phyloP scores from a whole-genome alignment of 2,888 invertebrate genomes.

The Eupithecia tripunctaria region DNA sequence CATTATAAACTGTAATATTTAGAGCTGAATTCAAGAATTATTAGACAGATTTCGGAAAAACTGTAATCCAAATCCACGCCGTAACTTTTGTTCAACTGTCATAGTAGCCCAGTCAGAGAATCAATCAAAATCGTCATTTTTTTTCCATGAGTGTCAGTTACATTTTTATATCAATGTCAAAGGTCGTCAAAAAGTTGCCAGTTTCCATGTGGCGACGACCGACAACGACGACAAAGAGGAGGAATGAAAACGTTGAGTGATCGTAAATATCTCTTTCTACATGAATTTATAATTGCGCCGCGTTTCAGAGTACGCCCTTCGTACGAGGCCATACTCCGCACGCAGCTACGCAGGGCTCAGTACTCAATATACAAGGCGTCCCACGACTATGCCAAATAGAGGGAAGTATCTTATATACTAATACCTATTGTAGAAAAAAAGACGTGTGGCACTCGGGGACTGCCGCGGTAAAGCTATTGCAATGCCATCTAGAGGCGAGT shows the following conservation, averaged over 20 bases:
- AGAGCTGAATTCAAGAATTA: conserved; percentile 52
- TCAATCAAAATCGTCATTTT: conserved; percentile 13
- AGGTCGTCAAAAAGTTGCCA: neutral
- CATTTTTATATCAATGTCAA: neutral
- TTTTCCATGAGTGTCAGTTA: neutral
- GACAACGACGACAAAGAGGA: too few species aligned
- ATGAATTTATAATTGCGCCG: neutral
- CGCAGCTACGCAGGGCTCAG: too few species aligned
- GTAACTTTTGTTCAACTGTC: conserved; percentile 77
- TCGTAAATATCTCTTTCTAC: neutral
- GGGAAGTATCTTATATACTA: too few species aligned
- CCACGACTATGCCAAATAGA: too few species aligned
- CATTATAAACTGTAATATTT: neutral
- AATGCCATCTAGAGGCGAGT: too few species aligned
- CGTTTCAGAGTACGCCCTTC: neutral
- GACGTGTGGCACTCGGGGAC: too few species aligned
- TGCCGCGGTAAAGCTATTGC: too few species aligned
- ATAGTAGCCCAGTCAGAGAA: conserved; percentile 19
- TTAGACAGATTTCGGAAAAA: conserved; percentile 66
- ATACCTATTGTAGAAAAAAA: too few species aligned
- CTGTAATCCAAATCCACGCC: conserved; percentile 79
- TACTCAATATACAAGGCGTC: too few species aligned
- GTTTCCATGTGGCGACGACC: too few species aligned
- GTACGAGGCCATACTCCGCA: too few species aligned
- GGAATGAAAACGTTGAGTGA: neutral